Evolutionary conservation across 2,113 vertebrate genomes (phyloP).

Genomic region (Eulemur macaco): DNA sequence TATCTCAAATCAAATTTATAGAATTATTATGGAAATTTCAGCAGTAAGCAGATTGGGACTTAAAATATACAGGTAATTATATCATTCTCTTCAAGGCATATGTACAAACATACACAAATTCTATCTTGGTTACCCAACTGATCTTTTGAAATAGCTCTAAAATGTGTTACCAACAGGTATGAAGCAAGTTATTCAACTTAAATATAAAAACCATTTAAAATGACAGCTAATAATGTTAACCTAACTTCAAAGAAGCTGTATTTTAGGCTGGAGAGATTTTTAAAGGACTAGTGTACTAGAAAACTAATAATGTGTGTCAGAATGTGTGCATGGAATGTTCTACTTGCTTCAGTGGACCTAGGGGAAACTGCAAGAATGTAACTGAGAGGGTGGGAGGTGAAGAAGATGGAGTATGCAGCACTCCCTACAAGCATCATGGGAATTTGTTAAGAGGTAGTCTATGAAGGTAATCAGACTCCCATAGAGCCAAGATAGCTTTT

Average conservation of each 20-base stretch:
- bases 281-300: constrained; percentile 23
- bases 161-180: constrained; percentile 68
- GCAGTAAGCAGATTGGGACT: neutral
- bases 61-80: constrained; percentile 6
- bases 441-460: constrained; percentile 49
- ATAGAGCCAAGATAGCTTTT: constrained; percentile 34
- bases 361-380: constrained; percentile 24
- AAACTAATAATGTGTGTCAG: constrained; percentile 38
- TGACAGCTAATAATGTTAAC: constrained; percentile 31
- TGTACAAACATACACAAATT: constrained; percentile 47
- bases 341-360: constrained; percentile 39
- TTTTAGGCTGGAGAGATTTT: constrained; percentile 56
- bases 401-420: constrained; percentile 71
- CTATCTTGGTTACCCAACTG: neutral
- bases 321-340: constrained; percentile 26
- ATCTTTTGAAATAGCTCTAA: constrained; percentile 39
- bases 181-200: constrained; percentile 49
- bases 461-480: constrained; percentile 55
- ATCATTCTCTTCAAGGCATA: neutral
- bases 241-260: constrained; percentile 53
- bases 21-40: constrained; percentile 33
- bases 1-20: constrained; percentile 47
- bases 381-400: constrained; percentile 46
- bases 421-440: constrained; percentile 45
- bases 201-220: constrained; percentile 54